Evolutionary conservation across 64 coral and sea anemone genomes (phyloP).

Genomic region (Hydrozoanthus tunicans): DNA sequence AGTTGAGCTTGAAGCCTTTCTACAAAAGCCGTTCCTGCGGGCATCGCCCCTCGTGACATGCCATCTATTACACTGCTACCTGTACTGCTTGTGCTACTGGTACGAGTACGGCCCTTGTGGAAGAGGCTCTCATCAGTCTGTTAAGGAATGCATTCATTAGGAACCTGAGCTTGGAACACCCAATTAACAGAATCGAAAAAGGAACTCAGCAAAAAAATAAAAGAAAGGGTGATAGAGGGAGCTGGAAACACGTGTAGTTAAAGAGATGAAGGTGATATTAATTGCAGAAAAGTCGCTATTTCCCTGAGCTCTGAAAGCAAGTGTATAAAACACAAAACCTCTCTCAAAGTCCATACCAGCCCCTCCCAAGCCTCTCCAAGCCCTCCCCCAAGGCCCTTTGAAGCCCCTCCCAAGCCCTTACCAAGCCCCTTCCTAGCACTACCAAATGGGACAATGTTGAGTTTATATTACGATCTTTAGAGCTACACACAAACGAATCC

Average conservation of each 20-base stretch:
- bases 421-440: not conserved
- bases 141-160: not conserved
- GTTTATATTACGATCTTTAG: not conserved
- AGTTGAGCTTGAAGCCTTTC: slow-evolving; percentile 50
- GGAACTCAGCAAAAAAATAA: not conserved
- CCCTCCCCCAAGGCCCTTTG: too few species aligned
- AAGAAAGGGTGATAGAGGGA: not conserved
- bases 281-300: too few species aligned
- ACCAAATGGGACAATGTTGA: not conserved
- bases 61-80: slow-evolving; percentile 33
- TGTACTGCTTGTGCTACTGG: slow-evolving; percentile 31
- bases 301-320: too few species aligned
- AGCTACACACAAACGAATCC: not conserved
- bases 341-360: too few species aligned
- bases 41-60: slow-evolving; percentile 44
- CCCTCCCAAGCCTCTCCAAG: too few species aligned
- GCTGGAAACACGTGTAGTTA: not conserved
- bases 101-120: slow-evolving; percentile 23
- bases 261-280: not conserved
- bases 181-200: not conserved
- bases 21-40: slow-evolving; percentile 40
- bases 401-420: too few species aligned
- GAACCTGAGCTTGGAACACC: too few species aligned
- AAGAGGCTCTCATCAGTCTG: slow-evolving; percentile 3
- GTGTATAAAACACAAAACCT: too few species aligned